These are phyloP conservation scores for Otis tarda DNA, from an alignment of 2,113 vertebrate species.

Conservation along the genomic window DNA sequence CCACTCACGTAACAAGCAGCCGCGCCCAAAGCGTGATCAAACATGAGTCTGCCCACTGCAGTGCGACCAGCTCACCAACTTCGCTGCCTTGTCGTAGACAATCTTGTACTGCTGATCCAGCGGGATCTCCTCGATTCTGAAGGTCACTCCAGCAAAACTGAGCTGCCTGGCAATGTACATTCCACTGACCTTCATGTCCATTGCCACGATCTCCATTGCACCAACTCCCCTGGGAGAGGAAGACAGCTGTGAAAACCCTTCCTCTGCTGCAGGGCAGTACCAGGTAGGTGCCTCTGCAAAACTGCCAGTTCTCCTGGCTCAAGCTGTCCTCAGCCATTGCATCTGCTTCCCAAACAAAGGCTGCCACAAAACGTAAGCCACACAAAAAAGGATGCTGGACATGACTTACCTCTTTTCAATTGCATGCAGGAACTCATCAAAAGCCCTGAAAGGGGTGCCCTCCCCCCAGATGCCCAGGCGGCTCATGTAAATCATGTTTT, in stretches of 20 bases:
- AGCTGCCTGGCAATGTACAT: constrained; percentile 99
- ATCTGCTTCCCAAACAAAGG: neutral
- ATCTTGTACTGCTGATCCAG: constrained; percentile 86
- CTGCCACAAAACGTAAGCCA: neutral
- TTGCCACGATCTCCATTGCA: constrained; percentile 98
- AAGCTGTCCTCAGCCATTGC: fast-evolving
- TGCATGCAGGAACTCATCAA: constrained; percentile 94
- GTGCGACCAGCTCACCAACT: constrained; percentile 80
- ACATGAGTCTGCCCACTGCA: neutral
- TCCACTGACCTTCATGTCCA: constrained; percentile 99
- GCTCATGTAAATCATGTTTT: constrained; percentile 99
- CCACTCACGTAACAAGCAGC: neutral
- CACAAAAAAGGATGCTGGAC: fast-evolving
- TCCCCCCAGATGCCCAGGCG: constrained; percentile 98
- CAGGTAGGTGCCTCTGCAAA: neutral
- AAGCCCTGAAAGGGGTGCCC: constrained; percentile 91
- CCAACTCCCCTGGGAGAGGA: constrained; percentile 86
- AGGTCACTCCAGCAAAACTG: constrained; percentile 96
- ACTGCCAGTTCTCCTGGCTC: neutral
- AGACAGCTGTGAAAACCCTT: neutral
- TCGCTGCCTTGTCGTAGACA: constrained; percentile 94
- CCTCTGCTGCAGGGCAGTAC: neutral
- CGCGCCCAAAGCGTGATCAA: neutral
- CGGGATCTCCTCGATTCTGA: constrained; percentile 93
- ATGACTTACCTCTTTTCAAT: constrained; percentile 92